These are phyloP conservation scores for Pseudomyrmex gracilis DNA, from an alignment of 1,140 invertebrate genomes.

Conservation along the genomic window DNA sequence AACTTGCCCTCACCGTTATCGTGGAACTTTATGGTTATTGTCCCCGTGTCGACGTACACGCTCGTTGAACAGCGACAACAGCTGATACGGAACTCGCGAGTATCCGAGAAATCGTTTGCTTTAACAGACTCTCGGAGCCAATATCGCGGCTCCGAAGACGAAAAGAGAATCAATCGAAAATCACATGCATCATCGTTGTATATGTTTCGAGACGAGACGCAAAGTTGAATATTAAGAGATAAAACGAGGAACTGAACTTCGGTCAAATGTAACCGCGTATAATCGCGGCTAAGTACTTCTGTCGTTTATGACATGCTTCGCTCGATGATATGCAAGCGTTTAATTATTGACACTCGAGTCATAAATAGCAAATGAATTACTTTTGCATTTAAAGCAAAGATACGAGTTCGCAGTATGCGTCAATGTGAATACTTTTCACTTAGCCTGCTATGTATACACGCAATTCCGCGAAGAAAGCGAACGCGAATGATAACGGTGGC, in stretches of 20 bases:
- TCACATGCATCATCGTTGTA: slow-evolving; percentile 29
- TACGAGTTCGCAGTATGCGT: not conserved
- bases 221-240: not conserved
- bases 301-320: not conserved
- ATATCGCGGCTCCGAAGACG: not conserved
- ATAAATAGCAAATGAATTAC: not conserved
- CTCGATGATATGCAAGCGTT: not conserved
- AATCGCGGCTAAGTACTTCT: not conserved
- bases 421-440: not conserved
- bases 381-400: slow-evolving; percentile 4
- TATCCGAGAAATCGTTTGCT: slow-evolving; percentile 21
- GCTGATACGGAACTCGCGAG: slow-evolving; percentile 46
- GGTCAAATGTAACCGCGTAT: not conserved
- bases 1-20: slow-evolving; percentile 63
- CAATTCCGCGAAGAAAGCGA: not conserved
- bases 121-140: slow-evolving; percentile 47
- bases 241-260: not conserved
- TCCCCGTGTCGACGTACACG: slow-evolving; percentile 61
- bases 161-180: slow-evolving; percentile 9
- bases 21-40: slow-evolving; percentile 68
- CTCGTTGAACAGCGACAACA: slow-evolving; percentile 62
- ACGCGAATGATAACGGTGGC: slow-evolving; percentile 15
- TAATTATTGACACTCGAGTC: not conserved
- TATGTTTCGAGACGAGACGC: not conserved
- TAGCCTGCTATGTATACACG: not conserved